These are phyloP conservation scores for Phaenicophaeus curvirostris DNA, from an alignment of 2,797 vertebrate genomes.

Conservation along the genomic window DNA sequence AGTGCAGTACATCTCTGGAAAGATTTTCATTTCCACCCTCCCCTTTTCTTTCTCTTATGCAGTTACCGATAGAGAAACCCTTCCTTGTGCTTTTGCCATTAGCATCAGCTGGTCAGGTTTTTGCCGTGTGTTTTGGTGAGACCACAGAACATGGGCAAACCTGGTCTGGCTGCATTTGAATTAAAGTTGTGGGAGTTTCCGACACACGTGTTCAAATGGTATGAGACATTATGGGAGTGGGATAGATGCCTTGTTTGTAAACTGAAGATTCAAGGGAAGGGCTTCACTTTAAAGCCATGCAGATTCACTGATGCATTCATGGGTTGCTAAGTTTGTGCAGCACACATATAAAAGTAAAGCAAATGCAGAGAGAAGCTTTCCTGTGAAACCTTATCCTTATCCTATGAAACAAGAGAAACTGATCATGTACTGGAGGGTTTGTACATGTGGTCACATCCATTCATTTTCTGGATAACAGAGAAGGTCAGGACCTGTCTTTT, in stretches of 20 bases:
- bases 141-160: not conserved
- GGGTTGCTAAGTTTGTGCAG: not conserved
- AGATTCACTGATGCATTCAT: not conserved
- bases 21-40: not conserved
- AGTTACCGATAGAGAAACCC: not conserved
- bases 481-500: not conserved
- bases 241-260: not conserved
- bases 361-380: not conserved
- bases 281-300: not conserved
- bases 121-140: not conserved
- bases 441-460: not conserved
- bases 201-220: not conserved
- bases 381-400: not conserved
- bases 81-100: not conserved
- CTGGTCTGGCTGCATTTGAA: not conserved
- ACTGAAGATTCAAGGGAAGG: not conserved
- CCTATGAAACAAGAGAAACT: not conserved
- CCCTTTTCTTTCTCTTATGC: not conserved
- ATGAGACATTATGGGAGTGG: not conserved
- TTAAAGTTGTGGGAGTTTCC: not conserved
- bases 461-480: not conserved
- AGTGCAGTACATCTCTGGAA: not conserved
- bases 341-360: not conserved
- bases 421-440: not conserved
- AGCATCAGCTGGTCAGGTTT: not conserved